A percentile compares a stretch with the other conserved stretches of the same genome.
phyloP scores from a whole-genome alignment of 2,888 invertebrate species.

The Lithophane leautieri region DNA sequence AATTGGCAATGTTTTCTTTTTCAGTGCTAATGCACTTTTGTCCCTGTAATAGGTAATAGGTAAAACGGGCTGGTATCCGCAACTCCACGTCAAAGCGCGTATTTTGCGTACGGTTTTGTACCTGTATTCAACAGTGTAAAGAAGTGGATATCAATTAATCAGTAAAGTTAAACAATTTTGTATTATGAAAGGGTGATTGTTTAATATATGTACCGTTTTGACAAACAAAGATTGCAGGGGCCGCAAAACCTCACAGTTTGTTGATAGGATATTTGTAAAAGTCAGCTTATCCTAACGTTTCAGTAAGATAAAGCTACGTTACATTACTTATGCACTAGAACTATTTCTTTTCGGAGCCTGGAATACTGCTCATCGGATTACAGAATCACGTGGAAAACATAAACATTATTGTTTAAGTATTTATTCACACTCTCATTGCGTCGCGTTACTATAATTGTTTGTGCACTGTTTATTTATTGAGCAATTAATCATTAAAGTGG shows the following conservation, averaged over 20 bases:
- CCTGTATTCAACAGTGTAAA: not conserved
- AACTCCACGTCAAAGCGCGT: too few relatives aligned
- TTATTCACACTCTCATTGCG: not conserved
- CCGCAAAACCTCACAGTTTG: not conserved
- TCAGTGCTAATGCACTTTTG: not conserved
- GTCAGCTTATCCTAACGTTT: not conserved
- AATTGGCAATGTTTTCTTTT: constrained; percentile 12
- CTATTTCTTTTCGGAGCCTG: not conserved
- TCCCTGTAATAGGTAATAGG: too few relatives aligned
- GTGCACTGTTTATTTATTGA: constrained; percentile 12
- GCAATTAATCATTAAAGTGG: constrained; percentile 2
- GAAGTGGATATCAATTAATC: not conserved
- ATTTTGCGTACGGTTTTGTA: too few relatives aligned
- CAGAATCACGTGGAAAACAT: not conserved
- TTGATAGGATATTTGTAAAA: not conserved
- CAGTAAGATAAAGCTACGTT: not conserved
- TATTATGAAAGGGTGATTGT: not conserved
- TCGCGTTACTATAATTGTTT: not conserved
- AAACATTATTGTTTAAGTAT: constrained; percentile 16
- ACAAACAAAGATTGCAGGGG: not conserved
- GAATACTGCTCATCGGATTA: not conserved
- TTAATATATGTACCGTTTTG: not conserved
- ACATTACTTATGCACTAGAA: not conserved
- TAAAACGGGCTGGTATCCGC: too few relatives aligned
- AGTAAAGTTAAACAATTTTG: not conserved